Percentiles rank a stretch among this genome's conserved stretches.
Evolutionary conservation across 2,797 vertebrate genomes (phyloP).

Genomic region (Alca torda): DNA sequence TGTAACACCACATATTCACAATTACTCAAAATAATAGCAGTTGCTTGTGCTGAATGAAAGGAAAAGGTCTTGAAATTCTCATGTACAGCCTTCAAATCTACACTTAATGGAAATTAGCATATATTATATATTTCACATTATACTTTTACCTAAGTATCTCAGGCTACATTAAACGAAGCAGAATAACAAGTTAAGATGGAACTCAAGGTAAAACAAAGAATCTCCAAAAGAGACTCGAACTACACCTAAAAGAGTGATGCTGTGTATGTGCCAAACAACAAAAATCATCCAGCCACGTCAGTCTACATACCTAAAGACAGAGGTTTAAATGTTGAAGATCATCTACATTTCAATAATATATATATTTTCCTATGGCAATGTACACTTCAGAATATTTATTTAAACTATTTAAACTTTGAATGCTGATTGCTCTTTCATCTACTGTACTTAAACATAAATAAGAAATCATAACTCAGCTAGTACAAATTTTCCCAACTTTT

Average conservation of each 20-base stretch:
- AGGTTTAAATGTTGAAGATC: background rate
- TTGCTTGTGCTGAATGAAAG: background rate
- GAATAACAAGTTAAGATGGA: background rate
- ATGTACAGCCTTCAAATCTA: background rate
- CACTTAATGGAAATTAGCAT: background rate
- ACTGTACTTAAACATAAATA: background rate
- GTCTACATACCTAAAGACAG: background rate
- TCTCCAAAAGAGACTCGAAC: background rate
- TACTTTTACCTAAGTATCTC: background rate
- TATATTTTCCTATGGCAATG: background rate
- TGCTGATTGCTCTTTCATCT: background rate
- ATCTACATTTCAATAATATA: background rate
- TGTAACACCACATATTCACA: background rate
- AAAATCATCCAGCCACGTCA: background rate
- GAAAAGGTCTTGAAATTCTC: background rate
- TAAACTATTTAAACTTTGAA: background rate
- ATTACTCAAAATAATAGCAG: conserved; percentile 1
- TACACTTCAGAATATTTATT: background rate
- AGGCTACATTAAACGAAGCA: background rate
- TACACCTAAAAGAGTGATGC: background rate
- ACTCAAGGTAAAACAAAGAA: background rate
- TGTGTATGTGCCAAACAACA: background rate
- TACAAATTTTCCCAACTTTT: background rate
- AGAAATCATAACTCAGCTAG: background rate
- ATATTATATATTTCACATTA: background rate